phyloP scores from a whole-genome alignment of 1,140 invertebrate species.

The Periplaneta americana region DNA sequence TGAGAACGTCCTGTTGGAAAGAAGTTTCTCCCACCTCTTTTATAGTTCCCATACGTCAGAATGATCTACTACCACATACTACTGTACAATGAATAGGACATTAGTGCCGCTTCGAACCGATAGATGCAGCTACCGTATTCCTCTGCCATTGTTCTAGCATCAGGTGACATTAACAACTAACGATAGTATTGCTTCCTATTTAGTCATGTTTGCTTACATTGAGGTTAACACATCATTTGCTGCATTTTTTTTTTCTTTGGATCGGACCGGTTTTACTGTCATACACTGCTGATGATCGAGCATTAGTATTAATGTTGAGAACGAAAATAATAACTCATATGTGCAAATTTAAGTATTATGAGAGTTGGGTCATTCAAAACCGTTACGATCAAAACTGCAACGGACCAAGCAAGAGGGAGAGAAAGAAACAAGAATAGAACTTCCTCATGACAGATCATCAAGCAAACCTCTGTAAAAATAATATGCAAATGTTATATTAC shows the following conservation, averaged over 20 bases:
- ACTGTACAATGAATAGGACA: neutral
- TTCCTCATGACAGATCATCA: neutral
- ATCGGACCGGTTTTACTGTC: neutral
- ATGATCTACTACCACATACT: neutral
- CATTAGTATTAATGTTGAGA: neutral
- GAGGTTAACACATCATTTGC: neutral
- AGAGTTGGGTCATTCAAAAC: neutral
- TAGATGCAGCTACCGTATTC: neutral
- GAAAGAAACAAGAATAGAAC: too few relatives aligned
- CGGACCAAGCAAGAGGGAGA: neutral
- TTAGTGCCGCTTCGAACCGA: neutral
- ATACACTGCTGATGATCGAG: neutral
- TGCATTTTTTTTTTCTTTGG: neutral
- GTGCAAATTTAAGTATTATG: neutral
- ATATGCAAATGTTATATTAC: too few relatives aligned
- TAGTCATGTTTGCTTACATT: neutral
- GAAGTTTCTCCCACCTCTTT: neutral
- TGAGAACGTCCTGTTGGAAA: neutral
- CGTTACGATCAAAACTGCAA: neutral
- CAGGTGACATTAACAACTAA: neutral
- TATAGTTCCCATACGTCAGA: neutral
- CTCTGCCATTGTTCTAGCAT: neutral
- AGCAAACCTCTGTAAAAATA: too few relatives aligned
- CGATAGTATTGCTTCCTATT: too few relatives aligned
- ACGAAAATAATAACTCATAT: neutral